Evolutionary conservation across 2,113 vertebrate species (phyloP), one percentile per base, ranked within the genome.

Genomic region (Cephalopterus ornatus): DNA sequence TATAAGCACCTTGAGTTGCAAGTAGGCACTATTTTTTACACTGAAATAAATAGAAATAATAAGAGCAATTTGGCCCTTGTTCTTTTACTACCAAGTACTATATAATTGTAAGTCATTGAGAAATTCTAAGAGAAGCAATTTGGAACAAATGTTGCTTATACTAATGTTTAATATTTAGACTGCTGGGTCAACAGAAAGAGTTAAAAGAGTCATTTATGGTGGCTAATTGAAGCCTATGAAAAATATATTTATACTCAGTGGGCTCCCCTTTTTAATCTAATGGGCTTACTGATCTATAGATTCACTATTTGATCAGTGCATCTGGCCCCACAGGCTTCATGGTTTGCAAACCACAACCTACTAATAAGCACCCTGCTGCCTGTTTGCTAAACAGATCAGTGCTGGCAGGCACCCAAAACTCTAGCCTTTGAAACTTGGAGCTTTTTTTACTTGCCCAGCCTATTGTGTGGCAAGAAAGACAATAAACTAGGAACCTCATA

Each of bases 321-420:
- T 97, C 97, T 98, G 96, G 96, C 97, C 97, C 91, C 95, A 95
- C 88, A 97, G 97, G 92, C 96, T 98, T 97, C 97, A 98, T 67
- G 95, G 97, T 92, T 97, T 98, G 96, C 97, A 97, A 98, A 97
- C 97, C 98, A 97, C 97, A 98, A 95, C 96, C 85, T 97, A 95
- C 98, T 98, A 98, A 98, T 98, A 98, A 98, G 98, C 97, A 98
- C 97, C 98, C 98, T 97, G 94, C 96, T 98, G 98, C 97, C 97
- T 98, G 97, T 98, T 98, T 98, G 98, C 97, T 98, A 98, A 98
- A 98, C 97, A 98, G 97, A 98, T 97, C 97, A 81, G 97, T 76
- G 90, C 98, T 98, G 98, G 98, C 98, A 97, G 93, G 86, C 97
- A 95, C 97, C 97, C 98, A 98, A 95, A 96, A 95, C 95, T 96